Conservation (phyloP, 2,888 invertebrate genomes). For the Micropterix aruncella region DNA sequence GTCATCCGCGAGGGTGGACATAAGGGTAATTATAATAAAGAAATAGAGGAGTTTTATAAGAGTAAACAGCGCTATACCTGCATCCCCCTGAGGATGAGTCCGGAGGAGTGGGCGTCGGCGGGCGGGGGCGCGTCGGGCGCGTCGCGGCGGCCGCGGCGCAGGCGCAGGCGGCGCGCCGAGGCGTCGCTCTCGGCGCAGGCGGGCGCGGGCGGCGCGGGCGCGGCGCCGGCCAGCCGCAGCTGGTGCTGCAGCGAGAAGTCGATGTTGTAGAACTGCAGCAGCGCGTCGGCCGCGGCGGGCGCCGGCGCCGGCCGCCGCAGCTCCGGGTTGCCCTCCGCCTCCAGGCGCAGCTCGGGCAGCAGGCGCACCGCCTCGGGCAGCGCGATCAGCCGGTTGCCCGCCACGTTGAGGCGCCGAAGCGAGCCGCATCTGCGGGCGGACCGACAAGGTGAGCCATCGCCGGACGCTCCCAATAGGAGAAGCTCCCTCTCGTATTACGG, state of each 20-base stretch:
- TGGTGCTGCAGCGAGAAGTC: constrained; percentile 97
- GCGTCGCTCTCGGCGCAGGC: constrained; percentile 51
- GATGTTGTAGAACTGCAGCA: constrained; percentile 92
- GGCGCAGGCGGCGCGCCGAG: constrained; percentile 83
- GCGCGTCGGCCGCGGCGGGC: constrained; percentile 67
- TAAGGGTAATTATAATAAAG: no score
- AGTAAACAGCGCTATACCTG: no score
- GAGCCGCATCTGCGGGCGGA: constrained; percentile 64
- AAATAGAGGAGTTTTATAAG: no score
- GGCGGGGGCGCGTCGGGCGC: constrained; percentile 77
- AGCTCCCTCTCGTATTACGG: no score
- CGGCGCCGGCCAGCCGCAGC: constrained; percentile 80
- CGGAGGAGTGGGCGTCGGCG: constrained; percentile 76
- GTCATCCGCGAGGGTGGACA: no score
- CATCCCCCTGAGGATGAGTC: constrained; percentile 75
- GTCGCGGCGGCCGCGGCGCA: constrained; percentile 69
- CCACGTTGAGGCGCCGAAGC: constrained; percentile 82
- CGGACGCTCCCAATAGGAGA: no score
- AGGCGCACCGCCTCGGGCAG: constrained; percentile 96
- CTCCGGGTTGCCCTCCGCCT: constrained; percentile 87
- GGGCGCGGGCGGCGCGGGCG: constrained; percentile 51
- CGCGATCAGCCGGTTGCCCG: constrained; percentile 88
- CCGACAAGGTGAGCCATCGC: no score
- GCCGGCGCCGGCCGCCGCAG: constrained; percentile 91
- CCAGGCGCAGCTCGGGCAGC: constrained; percentile 75